These are phyloP conservation scores for Cryptocephalus primarius DNA, from an alignment of 2,888 invertebrate genomes.

Conservation along the genomic window DNA sequence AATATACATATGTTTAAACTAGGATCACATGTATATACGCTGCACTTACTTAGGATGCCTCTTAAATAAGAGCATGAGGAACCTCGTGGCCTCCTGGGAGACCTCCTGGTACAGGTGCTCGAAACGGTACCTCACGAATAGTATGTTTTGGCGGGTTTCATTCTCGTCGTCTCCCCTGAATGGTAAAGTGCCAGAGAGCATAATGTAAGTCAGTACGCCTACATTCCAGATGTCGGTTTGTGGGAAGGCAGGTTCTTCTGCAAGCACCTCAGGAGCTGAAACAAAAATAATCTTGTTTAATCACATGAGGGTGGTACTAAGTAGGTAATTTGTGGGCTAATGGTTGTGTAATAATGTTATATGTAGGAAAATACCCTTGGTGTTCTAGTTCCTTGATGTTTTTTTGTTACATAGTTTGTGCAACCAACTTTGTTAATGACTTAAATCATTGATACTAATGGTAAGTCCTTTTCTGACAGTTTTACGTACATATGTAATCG, in stretches of 20 bases:
- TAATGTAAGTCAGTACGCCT: constrained; percentile 81
- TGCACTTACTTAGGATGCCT: constrained; percentile 72
- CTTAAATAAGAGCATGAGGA: constrained; percentile 93
- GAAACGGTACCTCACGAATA: constrained; percentile 84
- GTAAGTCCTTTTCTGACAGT: too few relatives aligned
- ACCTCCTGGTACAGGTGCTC: constrained; percentile 91
- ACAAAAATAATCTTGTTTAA: constrained; percentile 4
- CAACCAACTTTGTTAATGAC: too few relatives aligned
- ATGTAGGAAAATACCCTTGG: too few relatives aligned
- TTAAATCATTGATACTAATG: too few relatives aligned
- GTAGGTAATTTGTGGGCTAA: too few relatives aligned
- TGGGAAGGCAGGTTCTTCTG: constrained; percentile 77
- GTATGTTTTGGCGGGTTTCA: constrained; percentile 85
- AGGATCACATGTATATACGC: not conserved
- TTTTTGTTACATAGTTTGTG: too few relatives aligned
- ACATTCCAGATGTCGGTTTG: constrained; percentile 95
- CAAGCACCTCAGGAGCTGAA: constrained; percentile 78
- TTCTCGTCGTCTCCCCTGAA: constrained; percentile 73
- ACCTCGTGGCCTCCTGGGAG: constrained; percentile 84
- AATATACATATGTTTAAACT: not conserved
- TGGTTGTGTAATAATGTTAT: too few relatives aligned
- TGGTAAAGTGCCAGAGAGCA: constrained; percentile 87
- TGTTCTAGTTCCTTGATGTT: too few relatives aligned
- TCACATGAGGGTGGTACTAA: not conserved
- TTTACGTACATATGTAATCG: constrained; percentile 55